Evolutionary conservation across 92 coral and sea anemone species (phyloP), one percentile per base, ranked within the genome.

Genomic region (Pocillopora grandis): DNA sequence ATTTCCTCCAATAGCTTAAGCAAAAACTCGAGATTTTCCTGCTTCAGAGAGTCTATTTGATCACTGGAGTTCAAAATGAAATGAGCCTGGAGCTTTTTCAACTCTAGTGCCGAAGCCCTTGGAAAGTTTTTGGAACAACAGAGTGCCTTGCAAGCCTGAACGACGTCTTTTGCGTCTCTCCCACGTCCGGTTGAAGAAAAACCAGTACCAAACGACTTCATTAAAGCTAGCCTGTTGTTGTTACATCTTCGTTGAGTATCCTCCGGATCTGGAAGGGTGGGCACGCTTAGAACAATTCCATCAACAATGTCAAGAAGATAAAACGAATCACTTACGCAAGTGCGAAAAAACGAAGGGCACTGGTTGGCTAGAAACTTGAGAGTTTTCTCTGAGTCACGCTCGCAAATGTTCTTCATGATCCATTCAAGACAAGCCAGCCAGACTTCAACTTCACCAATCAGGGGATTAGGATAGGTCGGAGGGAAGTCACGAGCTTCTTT

Each of bases 351-450:
- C 0, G 89, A 79, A 0, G 98, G 98, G 14, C 90, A 90, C 23
- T 60, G 71, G 18, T 80, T 71, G 4, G 89, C 82, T 1, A 95
- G 61, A 70, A 88, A 95, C 67, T 89, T 81, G 76, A 92, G 20
- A 0, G 96, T 88, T 63, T 76, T 72, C 5, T 90, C 94, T 7
- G 94, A 87, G 61, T 92, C 96, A 2, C 96, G 89, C 0, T 49
- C 18, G 73, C 96, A 95, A 0, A 9, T 19, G 80, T 90, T 76
- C 61, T 81, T 89, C 63, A 84, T 89, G 66, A 95, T 92, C 98
- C 98, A 95, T 13, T 88, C 87, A 33, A 95, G 87, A 72, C 94
- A 92, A 1, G 89, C 88, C 7, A 92, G 68, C 98, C 98, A 95
- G 37, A 93, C 94, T 37, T 95, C 86, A 1, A 95, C 98, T 78